Evolutionary conservation across 2,797 vertebrate species (phyloP), one percentile per base, ranked within the genome.

Genomic region (Takifugu rubripes): DNA sequence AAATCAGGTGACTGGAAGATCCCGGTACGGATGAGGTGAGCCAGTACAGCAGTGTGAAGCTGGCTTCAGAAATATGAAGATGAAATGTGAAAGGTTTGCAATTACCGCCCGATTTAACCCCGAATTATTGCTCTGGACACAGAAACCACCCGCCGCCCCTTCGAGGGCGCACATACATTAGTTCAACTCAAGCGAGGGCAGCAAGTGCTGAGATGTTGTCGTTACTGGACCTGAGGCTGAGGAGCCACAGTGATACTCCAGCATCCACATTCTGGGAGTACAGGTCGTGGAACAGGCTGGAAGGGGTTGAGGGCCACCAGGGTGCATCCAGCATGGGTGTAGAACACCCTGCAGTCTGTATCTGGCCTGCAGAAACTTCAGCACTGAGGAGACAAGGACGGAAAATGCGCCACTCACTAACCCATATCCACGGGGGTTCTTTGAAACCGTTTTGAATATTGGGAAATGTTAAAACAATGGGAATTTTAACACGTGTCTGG

Each of bases 301-400:
- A 99, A 99, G 17, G 97, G 97, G 81, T 98, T 99, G 48, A 99
- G 87, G 66, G 96, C 96, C 77, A 99, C 94, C 70, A 99, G 85
- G 27, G 95, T 96, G 83, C 96, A 98, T 73, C 97, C 97, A 59
- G 97, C 97, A 48, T 95, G 93, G 46, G 97, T 98, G 62, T 98
- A 99, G 80, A 99, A 98, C 43, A 91, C 84, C n/a, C 57, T 89
- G 88, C 1, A 72, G 75, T 2, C 60, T 69, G 47, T 98, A 97
- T 79, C 97, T 94, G 81, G 93, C 93, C 89, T 97, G 95, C 70
- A 99, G 91, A 78, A 96, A 99, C 88, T 92, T 96, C 86, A 99
- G 77, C 75, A 99, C 97, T 99, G 11, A 14, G 12, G 36, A 12
- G 14, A 40, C 11, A 4, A 8, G 11, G 33, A 11, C 36, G 3